Evolutionary conservation across 2,888 invertebrate genomes (phyloP).

Genomic region (Drosophila paracracens): DNA sequence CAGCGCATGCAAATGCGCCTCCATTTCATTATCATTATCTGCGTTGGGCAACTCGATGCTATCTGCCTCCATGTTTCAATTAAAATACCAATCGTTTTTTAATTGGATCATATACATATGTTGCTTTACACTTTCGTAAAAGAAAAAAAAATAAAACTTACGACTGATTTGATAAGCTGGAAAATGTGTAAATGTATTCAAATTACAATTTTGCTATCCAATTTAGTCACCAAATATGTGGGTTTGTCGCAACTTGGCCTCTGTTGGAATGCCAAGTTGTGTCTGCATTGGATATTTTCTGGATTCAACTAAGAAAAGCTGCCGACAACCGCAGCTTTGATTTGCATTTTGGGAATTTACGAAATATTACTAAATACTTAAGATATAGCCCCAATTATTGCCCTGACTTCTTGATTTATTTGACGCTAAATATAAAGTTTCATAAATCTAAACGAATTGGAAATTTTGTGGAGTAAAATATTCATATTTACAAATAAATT

Average conservation of each 20-base stretch:
- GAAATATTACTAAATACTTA: slow-evolving; percentile 14
- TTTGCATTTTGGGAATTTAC: slow-evolving; percentile 43
- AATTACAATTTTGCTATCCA: slow-evolving; percentile 45
- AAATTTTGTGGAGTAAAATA: neutral
- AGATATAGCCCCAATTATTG: neutral
- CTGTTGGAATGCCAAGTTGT: slow-evolving; percentile 18
- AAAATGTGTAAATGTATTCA: slow-evolving; percentile 70
- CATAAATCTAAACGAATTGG: neutral
- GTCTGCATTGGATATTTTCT: slow-evolving; percentile 37
- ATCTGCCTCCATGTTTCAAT: slow-evolving; percentile 55
- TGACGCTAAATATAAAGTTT: neutral
- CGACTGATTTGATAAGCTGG: slow-evolving; percentile 32
- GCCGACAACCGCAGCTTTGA: slow-evolving; percentile 19
- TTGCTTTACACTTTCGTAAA: slow-evolving; percentile 38
- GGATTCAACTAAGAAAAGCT: slow-evolving; percentile 32
- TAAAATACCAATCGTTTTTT: slow-evolving; percentile 62
- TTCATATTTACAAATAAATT: neutral
- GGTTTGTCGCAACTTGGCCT: slow-evolving; percentile 28
- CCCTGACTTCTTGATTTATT: slow-evolving; percentile 11
- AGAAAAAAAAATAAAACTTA: neutral
- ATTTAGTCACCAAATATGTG: slow-evolving; percentile 35
- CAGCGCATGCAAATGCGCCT: slow-evolving; percentile 48
- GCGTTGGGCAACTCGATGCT: slow-evolving; percentile 41
- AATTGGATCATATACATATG: slow-evolving; percentile 62
- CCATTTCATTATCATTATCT: slow-evolving; percentile 22